Percentiles rank a stretch among this genome's conserved stretches.
Conservation (phyloP, 2,888 invertebrate genomes). For the Thyatira batis region DNA sequence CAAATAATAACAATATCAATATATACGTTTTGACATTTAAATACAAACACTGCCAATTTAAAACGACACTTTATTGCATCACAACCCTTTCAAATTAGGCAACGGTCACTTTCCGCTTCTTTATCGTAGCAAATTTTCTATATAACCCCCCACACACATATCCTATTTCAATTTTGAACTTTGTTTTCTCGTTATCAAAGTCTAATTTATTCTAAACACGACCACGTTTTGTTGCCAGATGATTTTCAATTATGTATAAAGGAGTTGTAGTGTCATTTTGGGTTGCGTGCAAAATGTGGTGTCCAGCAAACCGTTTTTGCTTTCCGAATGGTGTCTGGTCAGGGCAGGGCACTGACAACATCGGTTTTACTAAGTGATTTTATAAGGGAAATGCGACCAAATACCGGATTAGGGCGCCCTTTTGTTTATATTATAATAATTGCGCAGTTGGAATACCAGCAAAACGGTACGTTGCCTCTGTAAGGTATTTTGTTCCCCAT, state of each 20-base stretch:
- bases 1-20: not conserved
- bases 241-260: conserved; percentile 4
- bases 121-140: conserved; percentile 55
- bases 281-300: conserved; percentile 3
- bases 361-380: conserved; percentile 61
- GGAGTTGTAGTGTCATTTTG: not conserved
- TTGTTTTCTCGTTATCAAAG: conserved; percentile 12
- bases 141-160: conserved; percentile 15
- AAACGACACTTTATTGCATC: conserved; percentile 43
- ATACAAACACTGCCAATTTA: conserved; percentile 37
- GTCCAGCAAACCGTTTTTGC: conserved; percentile 45
- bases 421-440: conserved; percentile 36
- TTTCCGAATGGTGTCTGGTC: conserved; percentile 47
- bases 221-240: not conserved
- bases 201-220: not conserved
- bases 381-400: conserved; percentile 44
- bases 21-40: conserved; percentile 25
- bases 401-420: conserved; percentile 33
- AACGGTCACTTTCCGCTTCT: conserved; percentile 64
- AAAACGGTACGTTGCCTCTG: not conserved
- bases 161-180: conserved; percentile 14
- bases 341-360: conserved; percentile 51
- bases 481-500: not conserved
- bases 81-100: conserved; percentile 60
- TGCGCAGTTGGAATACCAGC: conserved; percentile 20